Evolutionary conservation across 1,140 invertebrate species (phyloP).

Genomic region (Lineus longissimus): DNA sequence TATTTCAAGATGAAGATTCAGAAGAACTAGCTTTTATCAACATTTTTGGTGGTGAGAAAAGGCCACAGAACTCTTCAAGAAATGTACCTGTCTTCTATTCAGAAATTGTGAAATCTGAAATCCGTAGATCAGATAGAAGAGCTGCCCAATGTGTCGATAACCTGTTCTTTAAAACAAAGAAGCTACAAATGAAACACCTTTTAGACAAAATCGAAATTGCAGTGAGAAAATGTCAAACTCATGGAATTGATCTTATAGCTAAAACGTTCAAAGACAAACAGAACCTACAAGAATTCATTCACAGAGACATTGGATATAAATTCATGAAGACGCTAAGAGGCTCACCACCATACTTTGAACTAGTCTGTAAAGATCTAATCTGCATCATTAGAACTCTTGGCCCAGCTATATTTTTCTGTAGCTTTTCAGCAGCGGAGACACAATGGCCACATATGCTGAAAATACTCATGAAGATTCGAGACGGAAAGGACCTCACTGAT

Average conservation of each 20-base stretch:
- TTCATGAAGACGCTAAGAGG: conserved; percentile 21
- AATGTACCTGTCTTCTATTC: conserved; percentile 13
- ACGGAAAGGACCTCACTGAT: conserved; percentile 7
- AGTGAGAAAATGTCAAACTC: conserved; percentile 17
- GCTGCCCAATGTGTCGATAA: conserved; percentile 17
- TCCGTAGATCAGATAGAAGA: conserved; percentile 18
- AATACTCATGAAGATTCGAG: conserved; percentile 16
- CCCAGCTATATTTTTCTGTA: conserved; percentile 19
- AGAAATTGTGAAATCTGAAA: conserved; percentile 23
- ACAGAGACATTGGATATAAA: conserved; percentile 23
- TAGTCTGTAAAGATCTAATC: conserved; percentile 23
- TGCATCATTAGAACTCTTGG: conserved; percentile 24
- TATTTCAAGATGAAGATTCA: conserved; percentile 15
- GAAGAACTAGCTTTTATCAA: conserved; percentile 24
- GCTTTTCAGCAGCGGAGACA: conserved; percentile 25
- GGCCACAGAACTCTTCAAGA: conserved; percentile 13
- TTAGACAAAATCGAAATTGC: conserved; percentile 20
- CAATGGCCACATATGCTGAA: conserved; percentile 22
- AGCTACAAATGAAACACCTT: conserved; percentile 25
- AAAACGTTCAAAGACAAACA: conserved; percentile 12
- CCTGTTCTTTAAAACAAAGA: conserved; percentile 26
- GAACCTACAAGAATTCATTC: conserved; percentile 15
- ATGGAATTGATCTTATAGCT: conserved; percentile 21
- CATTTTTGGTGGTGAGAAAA: conserved; percentile 19
- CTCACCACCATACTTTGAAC: conserved; percentile 24